Percentiles rank a stretch among this genome's conserved stretches.
phyloP scores from a whole-genome alignment of 2,888 invertebrate genomes.

The Patella ulyssiponensis region DNA sequence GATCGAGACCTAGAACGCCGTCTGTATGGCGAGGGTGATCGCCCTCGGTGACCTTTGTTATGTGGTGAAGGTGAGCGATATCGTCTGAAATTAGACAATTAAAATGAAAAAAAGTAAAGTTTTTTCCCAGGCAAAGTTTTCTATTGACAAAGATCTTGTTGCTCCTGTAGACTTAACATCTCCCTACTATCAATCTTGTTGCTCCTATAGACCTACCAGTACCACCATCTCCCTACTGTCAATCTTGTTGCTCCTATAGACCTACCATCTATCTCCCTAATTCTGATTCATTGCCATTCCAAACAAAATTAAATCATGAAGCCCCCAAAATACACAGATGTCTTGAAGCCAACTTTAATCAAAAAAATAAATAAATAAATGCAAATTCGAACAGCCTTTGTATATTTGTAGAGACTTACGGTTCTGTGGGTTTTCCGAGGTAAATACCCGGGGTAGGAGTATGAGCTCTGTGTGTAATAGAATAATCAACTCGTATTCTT shows the following conservation, averaged over 20 bases:
- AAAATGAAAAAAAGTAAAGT: background rate
- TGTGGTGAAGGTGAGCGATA: constrained; percentile 28
- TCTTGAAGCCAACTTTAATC: background rate
- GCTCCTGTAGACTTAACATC: too few species aligned
- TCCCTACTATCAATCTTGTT: too few species aligned
- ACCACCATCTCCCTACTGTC: too few species aligned
- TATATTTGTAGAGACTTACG: background rate
- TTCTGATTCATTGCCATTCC: constrained; percentile 75
- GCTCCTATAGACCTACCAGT: too few species aligned
- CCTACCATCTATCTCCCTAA: background rate
- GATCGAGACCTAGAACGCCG: constrained; percentile 84
- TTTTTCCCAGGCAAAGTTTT: too few species aligned
- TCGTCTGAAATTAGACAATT: constrained; percentile 12
- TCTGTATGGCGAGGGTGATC: constrained; percentile 82
- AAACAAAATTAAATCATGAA: constrained; percentile 64
- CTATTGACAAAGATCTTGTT: too few species aligned
- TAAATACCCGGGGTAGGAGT: constrained; percentile 98
- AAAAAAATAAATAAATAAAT: constrained; percentile 1
- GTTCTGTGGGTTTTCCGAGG: constrained; percentile 91
- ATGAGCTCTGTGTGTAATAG: constrained; percentile 95
- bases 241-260: too few species aligned
- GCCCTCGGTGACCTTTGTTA: constrained; percentile 57
- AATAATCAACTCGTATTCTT: constrained; percentile 93
- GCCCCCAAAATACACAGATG: background rate
- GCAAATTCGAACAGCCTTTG: background rate